A percentile compares a stretch with the other conserved stretches of the same genome.
These are phyloP conservation scores for Cantharis flavilabris DNA, from an alignment of 2,888 invertebrate species.

Conservation along the genomic window DNA sequence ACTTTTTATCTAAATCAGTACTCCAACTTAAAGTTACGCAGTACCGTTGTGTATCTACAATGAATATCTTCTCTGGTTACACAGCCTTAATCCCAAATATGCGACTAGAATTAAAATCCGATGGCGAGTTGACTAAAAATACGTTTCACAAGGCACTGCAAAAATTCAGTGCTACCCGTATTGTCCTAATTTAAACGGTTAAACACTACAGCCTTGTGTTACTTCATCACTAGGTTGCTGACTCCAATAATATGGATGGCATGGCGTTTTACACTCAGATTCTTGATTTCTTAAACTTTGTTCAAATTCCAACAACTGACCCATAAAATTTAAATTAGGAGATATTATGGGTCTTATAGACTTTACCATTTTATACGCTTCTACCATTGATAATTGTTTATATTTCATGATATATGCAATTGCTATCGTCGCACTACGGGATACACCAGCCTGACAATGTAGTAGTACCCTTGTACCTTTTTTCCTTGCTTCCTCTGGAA, in stretches of 20 bases:
- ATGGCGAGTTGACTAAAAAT: slow-evolving; percentile 32
- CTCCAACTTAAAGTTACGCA: slow-evolving; percentile 30
- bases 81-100: slow-evolving; percentile 54
- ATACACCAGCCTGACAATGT: slow-evolving; percentile 95
- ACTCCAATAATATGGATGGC: slow-evolving; percentile 59
- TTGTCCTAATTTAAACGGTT: slow-evolving; percentile 38
- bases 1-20: slow-evolving; percentile 11
- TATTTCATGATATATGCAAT: slow-evolving; percentile 95
- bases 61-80: slow-evolving; percentile 50
- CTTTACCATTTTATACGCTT: slow-evolving; percentile 87
- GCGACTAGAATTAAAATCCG: slow-evolving; percentile 42
- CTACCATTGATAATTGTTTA: slow-evolving; percentile 78
- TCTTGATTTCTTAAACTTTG: slow-evolving; percentile 63
- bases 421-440: slow-evolving; percentile 91
- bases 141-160: slow-evolving; percentile 21
- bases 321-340: slow-evolving; percentile 94
- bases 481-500: slow-evolving; percentile 74
- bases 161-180: slow-evolving; percentile 28
- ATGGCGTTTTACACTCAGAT: slow-evolving; percentile 52
- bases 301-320: slow-evolving; percentile 84
- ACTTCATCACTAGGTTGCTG: slow-evolving; percentile 60
- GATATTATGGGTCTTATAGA: slow-evolving; percentile 87
- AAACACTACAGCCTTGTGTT: slow-evolving; percentile 62
- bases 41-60: slow-evolving; percentile 34
- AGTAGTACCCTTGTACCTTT: slow-evolving; percentile 78